A percentile compares a stretch with the other conserved stretches of the same genome.
phyloP scores from a whole-genome alignment of 2,888 invertebrate species.

The Phyto melanocephala region DNA sequence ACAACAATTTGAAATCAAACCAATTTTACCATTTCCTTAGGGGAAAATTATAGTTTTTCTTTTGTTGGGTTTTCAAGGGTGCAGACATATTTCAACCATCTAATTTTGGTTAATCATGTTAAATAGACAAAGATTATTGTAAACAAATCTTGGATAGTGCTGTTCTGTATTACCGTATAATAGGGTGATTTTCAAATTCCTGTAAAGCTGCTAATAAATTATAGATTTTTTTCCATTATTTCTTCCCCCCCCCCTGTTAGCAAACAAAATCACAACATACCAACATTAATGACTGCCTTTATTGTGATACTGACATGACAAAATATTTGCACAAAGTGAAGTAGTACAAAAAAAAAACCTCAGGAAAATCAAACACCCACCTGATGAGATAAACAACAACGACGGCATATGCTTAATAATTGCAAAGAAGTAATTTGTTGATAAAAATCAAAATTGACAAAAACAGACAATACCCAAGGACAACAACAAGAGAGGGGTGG shows the following conservation, averaged over 20 bases:
- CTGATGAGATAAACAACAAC: not conserved
- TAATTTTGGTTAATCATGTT: not conserved
- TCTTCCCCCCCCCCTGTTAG: not conserved
- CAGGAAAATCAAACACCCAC: constrained; percentile 4
- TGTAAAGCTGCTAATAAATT: constrained; percentile 20
- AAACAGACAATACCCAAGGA: not conserved
- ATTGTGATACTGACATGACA: constrained; percentile 5
- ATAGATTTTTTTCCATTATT: constrained; percentile 13
- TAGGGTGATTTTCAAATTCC: not conserved
- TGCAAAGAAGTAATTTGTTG: constrained; percentile 40
- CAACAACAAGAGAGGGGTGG: not conserved
- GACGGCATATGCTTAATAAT: constrained; percentile 37
- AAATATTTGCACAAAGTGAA: constrained; percentile 3
- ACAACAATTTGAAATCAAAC: not conserved
- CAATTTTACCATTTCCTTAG: not conserved
- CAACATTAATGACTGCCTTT: not conserved
- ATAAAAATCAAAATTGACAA: constrained; percentile 27
- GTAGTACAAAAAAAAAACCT: not conserved
- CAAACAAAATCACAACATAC: not conserved
- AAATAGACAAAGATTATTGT: constrained; percentile 12
- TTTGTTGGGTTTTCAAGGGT: not conserved
- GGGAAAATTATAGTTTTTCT: not conserved
- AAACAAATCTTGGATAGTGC: not conserved
- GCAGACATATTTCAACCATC: not conserved
- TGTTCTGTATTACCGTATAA: not conserved